phyloP scores from a whole-genome alignment of 2,113 vertebrate species.

The Corythornis vintsioides region DNA sequence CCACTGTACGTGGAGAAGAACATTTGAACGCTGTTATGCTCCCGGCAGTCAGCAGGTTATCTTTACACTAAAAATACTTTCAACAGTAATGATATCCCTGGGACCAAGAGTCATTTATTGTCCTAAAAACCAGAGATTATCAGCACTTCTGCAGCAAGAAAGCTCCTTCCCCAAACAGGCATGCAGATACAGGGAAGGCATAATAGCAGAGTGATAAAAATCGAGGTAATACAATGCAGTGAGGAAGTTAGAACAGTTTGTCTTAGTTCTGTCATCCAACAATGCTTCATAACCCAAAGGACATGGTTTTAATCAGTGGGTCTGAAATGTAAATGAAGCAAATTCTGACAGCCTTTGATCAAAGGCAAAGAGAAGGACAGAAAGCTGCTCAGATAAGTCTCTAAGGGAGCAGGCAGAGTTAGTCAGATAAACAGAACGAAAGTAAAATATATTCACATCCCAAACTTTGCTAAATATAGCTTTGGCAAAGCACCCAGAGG shows the following conservation, averaged over 20 bases:
- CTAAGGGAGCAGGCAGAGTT: conserved; percentile 45
- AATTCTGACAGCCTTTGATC: conserved; percentile 66
- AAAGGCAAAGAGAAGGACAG: conserved; percentile 47
- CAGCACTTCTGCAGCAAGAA: background rate
- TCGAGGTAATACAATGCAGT: background rate
- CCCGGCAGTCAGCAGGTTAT: background rate
- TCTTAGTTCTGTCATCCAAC: conserved; percentile 55
- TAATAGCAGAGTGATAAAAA: background rate
- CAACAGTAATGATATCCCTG: background rate
- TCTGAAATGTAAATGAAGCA: conserved; percentile 72
- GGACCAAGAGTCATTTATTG: background rate
- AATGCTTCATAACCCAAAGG: conserved; percentile 55
- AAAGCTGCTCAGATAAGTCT: conserved; percentile 52
- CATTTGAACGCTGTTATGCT: background rate
- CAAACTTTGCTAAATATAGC: conserved; percentile 44
- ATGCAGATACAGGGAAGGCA: background rate
- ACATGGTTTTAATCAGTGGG: conserved; percentile 51
- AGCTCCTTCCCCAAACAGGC: background rate
- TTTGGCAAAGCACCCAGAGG: conserved; percentile 12
- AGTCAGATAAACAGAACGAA: conserved; percentile 65
- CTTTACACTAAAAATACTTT: background rate
- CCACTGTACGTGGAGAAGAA: background rate
- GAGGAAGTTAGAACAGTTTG: conserved; percentile 8
- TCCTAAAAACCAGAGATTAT: background rate
- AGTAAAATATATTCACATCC: conserved; percentile 48